Base-by-base conservation (phyloP, 2,113 vertebrate species). In the Eubucco bourcierii region DNA sequence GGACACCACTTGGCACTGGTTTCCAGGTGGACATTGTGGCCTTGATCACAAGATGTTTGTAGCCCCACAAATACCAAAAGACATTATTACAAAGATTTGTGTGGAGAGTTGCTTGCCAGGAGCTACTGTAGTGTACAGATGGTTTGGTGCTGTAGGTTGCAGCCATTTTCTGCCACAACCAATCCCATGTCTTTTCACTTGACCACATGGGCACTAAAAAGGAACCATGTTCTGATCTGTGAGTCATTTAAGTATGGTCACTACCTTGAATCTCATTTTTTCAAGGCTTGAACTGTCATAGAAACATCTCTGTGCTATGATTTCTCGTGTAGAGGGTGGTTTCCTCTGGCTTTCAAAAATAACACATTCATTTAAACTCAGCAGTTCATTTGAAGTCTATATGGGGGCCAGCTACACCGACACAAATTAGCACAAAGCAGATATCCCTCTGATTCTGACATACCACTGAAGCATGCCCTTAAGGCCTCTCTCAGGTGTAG, bases 361-460 rank as follows among this genome's bases (percentile, higher is more conserved):
- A 66, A 68, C 44, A 58, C 82, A 72, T 47, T 78, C 12, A 44
- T 81, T 93, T 95, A 81, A 96, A 88, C 84, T 53, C 50, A 86
- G 34, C 29, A 72, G 55, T 81, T 88, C n/a, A 44, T 90, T 93
- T 75, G 58, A 81, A 93, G 70, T 66, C 86, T 73, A 15, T 68
- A 28, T 63, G 74, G n/a, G 78, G 81, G 74, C 9, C 47, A 93
- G 76, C 34, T 78, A 63, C 86, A 72, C n/a, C 76, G 77, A 90
- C 77, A 86, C 25, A 84, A 95, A 94, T 94, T 86, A 91, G 80
- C 86, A 81, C 70, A 86, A 88, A 90, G 80, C 80, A 95, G 74
- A 79, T 89, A 87, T 31, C 90, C 66, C 39, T 91, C 63, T 90
- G 63, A 90, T 88, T 90, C 66, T 93, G 74, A 90, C 88, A 78